Conservation (phyloP, 2,888 invertebrate species). For the Nebria salina region DNA sequence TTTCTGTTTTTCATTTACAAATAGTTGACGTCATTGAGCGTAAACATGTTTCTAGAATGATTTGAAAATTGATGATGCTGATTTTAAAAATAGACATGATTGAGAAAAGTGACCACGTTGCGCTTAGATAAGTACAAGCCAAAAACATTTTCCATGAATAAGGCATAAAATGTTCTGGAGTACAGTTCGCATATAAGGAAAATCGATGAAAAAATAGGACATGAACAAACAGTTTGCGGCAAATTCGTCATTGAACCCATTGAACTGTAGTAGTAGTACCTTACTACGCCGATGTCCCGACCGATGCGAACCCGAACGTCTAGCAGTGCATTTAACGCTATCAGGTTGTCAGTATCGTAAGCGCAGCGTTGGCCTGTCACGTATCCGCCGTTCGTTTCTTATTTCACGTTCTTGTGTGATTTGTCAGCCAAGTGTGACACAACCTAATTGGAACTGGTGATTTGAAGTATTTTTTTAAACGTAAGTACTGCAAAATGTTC, state of each 20-base stretch:
- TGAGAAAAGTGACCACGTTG: neutral
- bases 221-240: constrained; percentile 9
- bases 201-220: constrained; percentile 1
- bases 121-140: neutral
- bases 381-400: constrained; percentile 26
- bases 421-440: constrained; percentile 39
- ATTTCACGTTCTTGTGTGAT: constrained; percentile 28
- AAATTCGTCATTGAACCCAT: constrained; percentile 17
- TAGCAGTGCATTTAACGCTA: constrained; percentile 24
- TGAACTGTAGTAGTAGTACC: constrained; percentile 12
- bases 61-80: neutral
- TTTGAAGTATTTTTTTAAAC: constrained; percentile 27
- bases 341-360: constrained; percentile 21
- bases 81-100: neutral
- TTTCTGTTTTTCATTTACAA: neutral
- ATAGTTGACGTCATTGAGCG: neutral
- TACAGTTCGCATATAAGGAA: neutral
- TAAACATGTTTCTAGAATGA: neutral
- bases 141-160: neutral
- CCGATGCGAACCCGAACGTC: neutral
- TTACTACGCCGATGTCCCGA: neutral
- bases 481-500: constrained; percentile 41
- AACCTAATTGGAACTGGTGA: constrained; percentile 22
- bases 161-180: neutral
- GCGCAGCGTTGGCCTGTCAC: constrained; percentile 14